phyloP scores from a whole-genome alignment of 2,113 vertebrate species.

The Pica pica region DNA sequence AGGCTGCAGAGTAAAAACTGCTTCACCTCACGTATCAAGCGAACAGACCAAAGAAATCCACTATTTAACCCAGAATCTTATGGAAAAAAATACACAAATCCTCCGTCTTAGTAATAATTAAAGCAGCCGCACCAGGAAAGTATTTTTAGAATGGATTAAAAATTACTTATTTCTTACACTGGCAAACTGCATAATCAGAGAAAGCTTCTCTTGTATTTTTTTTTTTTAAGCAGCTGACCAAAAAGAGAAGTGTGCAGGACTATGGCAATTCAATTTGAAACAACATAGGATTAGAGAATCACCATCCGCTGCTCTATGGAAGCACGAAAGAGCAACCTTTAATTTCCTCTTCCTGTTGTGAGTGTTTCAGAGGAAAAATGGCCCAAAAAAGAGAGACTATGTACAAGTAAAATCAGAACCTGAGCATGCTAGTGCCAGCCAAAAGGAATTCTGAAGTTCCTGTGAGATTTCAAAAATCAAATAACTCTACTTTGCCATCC shows the following conservation, averaged over 20 bases:
- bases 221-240: background rate
- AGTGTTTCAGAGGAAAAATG: background rate
- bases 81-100: background rate
- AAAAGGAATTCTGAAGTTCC: background rate
- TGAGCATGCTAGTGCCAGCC: background rate
- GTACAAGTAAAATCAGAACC: background rate
- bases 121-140: background rate
- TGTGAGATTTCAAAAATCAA: background rate
- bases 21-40: background rate
- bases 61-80: background rate
- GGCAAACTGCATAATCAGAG: background rate
- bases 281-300: background rate
- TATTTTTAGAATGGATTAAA: slow-evolving; percentile 35
- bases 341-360: background rate
- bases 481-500: background rate
- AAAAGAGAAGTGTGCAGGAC: background rate
- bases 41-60: background rate
- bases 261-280: background rate
- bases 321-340: background rate
- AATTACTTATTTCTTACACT: background rate
- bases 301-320: background rate
- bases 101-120: background rate
- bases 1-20: background rate
- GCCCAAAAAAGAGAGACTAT: background rate
- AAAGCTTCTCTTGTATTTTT: background rate